A percentile compares a stretch with the other conserved stretches of the same genome.
Evolutionary conservation across 2,113 vertebrate species (phyloP).

Genomic region (Sinocyclocheilus grahami): DNA sequence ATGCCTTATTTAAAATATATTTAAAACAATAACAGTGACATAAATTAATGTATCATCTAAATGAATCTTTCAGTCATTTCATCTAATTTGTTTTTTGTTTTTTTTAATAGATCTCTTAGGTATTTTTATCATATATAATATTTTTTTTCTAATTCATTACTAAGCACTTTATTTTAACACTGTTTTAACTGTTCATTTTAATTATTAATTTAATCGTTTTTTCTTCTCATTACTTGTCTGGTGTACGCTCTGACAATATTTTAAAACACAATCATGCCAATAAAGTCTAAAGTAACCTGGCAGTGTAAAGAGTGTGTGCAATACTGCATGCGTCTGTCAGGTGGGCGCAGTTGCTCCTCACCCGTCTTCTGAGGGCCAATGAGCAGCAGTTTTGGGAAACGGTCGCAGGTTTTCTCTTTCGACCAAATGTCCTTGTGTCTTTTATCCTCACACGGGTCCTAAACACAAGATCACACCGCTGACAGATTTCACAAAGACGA

Average conservation of each 20-base stretch:
- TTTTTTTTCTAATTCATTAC: background rate
- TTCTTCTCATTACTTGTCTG: background rate
- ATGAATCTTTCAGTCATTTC: too few relatives aligned
- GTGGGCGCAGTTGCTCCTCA: conserved; percentile 65
- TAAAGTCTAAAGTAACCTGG: background rate
- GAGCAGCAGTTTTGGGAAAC: conserved; percentile 95
- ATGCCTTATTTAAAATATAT: background rate
- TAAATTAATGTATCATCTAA: too few relatives aligned
- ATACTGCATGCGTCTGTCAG: conserved; percentile 48
- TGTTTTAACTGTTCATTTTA: background rate
- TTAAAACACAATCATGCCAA: background rate
- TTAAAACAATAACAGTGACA: background rate
- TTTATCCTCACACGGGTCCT: conserved; percentile 99
- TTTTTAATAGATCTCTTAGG: too few relatives aligned
- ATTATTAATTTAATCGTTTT: background rate
- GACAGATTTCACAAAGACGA: conserved; percentile 3
- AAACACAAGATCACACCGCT: conserved; percentile 51
- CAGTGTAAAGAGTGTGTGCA: background rate
- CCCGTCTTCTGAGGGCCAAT: conserved; percentile 98
- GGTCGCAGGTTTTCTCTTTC: conserved; percentile 98
- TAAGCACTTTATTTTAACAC: too few relatives aligned
- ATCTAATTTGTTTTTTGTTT: too few relatives aligned
- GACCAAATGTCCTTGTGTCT: conserved; percentile 99
- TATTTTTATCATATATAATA: background rate
- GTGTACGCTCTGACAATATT: background rate